These are phyloP conservation scores for Sus cebifrons DNA, from an alignment of 2,797 vertebrate genomes.

Conservation along the genomic window DNA sequence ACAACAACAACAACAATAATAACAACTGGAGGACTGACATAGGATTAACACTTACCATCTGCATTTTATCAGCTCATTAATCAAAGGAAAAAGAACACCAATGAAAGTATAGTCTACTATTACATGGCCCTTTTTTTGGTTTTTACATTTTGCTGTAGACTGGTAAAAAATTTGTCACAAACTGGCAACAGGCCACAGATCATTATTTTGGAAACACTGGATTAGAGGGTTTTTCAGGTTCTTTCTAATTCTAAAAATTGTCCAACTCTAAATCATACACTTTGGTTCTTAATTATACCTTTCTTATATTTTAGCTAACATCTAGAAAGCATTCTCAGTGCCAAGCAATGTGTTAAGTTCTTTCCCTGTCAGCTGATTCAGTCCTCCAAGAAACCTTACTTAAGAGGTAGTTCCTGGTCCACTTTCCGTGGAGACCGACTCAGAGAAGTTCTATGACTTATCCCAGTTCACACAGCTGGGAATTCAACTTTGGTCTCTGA, in stretches of 20 bases:
- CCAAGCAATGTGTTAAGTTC: background rate
- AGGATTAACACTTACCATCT: background rate
- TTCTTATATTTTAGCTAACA: conserved; percentile 17
- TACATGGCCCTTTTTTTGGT: background rate
- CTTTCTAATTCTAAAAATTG: conserved; percentile 59
- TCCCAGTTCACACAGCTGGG: background rate
- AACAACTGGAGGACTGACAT: background rate
- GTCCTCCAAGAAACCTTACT: background rate
- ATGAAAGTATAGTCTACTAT: background rate
- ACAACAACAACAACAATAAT: background rate
- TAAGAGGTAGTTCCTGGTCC: background rate
- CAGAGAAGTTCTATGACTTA: background rate
- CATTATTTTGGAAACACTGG: conserved; percentile 70
- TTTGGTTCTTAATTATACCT: conserved; percentile 63
- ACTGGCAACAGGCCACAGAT: conserved; percentile 64
- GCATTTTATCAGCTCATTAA: background rate
- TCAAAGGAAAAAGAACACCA: background rate
- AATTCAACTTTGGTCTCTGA: background rate
- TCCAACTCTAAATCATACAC: conserved; percentile 23
- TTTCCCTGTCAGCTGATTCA: background rate
- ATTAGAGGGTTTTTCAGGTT: conserved; percentile 37
- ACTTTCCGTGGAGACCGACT: background rate
- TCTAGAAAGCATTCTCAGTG: conserved; percentile 1
- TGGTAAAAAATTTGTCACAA: background rate
- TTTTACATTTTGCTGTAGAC: conserved; percentile 46